Base-by-base conservation (phyloP, 2,797 vertebrate genomes). In the Syngnathus rostellatus region DNA sequence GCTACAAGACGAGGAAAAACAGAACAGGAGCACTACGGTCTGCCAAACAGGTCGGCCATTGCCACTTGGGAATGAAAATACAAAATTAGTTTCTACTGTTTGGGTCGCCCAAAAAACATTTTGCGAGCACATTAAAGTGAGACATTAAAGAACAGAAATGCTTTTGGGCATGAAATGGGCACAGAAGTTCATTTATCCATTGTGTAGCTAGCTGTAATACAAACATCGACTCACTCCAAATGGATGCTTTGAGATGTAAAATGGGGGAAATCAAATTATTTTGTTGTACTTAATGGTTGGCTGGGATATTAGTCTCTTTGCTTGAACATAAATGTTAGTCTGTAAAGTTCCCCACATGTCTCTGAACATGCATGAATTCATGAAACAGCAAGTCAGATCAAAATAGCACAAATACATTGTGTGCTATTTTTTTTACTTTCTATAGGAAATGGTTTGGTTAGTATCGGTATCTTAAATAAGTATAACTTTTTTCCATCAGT, bases 201-300 rank as follows among this genome's bases (percentile, higher is more conserved):
- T 59, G 63, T 50, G 41, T 41, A 64, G 69, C 57, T 41, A 64
- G 69, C 57, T 66, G 9, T 12, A 62, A 40, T 70, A 62, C 67
- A 73, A 79, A 76, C 48, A 70, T 68, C 6, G 43, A 75, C 25
- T 23, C 2, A 71, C 48, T 63, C 46, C 53, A 68, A 43, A 72
- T 61, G 55, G 68, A 68, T 38, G 60, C 55, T 72, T 68, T 76
- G 54, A 66, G 62, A 76, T 69, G 63, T 19, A 73, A 77, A 77
- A 77, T 77, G 43, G 64, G 63, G n/a, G 68, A 72, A 77, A 72
- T 74, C 38, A 62, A 71, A 80, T 79, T 70, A 72, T 79, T 73
- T 65, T 71, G 65, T 71, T 72, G 60, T 74, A 68, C 65, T 71
- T 67, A 67, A 59, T 67, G 37, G 63, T 66, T 41, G 41, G 58